Evolutionary conservation across 2,113 vertebrate species (phyloP).

Genomic region (Leptobrachium ailaonicum): DNA sequence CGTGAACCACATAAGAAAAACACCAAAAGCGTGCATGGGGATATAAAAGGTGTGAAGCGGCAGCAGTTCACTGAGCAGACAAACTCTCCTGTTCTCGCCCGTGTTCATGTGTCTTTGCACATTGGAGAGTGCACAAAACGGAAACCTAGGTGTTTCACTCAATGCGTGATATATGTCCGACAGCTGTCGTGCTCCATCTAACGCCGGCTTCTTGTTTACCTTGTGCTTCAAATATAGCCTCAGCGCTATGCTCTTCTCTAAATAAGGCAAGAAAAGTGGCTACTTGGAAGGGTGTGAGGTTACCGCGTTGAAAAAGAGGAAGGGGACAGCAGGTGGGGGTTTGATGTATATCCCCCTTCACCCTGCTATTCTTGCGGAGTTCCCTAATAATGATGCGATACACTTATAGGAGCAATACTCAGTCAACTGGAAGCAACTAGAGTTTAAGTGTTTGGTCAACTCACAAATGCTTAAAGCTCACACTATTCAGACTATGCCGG

Average conservation of each 20-base stretch:
- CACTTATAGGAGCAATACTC: constrained; percentile 5
- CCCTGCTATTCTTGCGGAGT: background rate
- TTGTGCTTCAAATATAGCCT: constrained; percentile 80
- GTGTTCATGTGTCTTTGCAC: no score
- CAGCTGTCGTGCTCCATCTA: constrained; percentile 83
- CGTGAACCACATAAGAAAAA: no score
- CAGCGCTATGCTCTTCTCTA: constrained; percentile 76
- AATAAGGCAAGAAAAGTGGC: constrained; percentile 68
- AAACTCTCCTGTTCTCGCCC: no score
- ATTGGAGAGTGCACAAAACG: background rate
- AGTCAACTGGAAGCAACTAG: constrained; percentile 9
- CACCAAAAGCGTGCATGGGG: no score
- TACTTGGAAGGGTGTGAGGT: constrained; percentile 48
- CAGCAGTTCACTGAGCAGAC: no score
- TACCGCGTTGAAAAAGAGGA: constrained; percentile 20
- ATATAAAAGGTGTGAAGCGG: no score
- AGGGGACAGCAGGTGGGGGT: background rate
- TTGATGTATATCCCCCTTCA: background rate
- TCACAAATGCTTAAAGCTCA: background rate
- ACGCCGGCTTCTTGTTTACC: constrained; percentile 82
- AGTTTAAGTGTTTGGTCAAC: background rate
- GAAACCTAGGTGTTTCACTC: constrained; percentile 40
- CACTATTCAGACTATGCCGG: constrained; percentile 20
- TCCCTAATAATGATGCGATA: constrained; percentile 6
- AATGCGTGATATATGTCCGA: constrained; percentile 74